Evolutionary conservation across 2,113 vertebrate species (phyloP).

Genomic region (Petrocephalus microphthalmus): DNA sequence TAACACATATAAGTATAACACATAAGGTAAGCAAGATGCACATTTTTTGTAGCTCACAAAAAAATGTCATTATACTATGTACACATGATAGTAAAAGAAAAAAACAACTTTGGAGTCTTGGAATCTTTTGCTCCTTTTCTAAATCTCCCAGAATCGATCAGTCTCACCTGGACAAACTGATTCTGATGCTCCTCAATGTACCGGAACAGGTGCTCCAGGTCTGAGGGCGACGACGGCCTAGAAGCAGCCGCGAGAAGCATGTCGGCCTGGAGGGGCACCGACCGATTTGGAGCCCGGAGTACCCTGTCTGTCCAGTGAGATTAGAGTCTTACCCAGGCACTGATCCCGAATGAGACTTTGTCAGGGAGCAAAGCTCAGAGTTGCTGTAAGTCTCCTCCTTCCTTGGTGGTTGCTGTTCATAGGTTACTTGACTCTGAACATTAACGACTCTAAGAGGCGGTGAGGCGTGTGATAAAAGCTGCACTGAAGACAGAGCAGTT

Average conservation of each 20-base stretch:
- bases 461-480: neutral
- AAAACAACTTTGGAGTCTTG: neutral
- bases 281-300: neutral
- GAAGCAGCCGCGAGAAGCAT: neutral
- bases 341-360: neutral
- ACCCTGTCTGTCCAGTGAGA: neutral
- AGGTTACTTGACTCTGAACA: neutral
- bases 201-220: slow-evolving; percentile 21
- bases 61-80: neutral
- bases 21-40: neutral
- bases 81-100: neutral
- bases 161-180: slow-evolving; percentile 27
- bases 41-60: neutral
- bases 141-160: neutral
- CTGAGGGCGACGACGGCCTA: neutral
- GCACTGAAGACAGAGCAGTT: neutral
- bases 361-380: neutral
- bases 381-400: neutral
- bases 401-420: neutral
- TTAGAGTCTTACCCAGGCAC: neutral
- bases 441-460: neutral
- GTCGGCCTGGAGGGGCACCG: neutral
- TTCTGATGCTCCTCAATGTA: slow-evolving; percentile 30
- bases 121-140: neutral
- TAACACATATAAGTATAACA: too few species aligned